Evolutionary conservation across 1,140 invertebrate species (phyloP), one percentile per base, ranked within the genome.

Genomic region (Macrotrachela quadricornifera): DNA sequence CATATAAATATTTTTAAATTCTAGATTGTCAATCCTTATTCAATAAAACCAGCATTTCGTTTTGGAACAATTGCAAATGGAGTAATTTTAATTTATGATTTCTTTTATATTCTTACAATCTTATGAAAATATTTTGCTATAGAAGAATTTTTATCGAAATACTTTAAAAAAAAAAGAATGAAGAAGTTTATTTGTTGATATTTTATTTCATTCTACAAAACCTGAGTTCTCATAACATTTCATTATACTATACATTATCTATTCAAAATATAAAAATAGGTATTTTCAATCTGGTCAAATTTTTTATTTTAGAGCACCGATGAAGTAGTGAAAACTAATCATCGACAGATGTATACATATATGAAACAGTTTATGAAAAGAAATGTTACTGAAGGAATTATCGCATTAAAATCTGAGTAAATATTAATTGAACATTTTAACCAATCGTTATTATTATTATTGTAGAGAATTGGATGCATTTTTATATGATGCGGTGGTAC

Each of bases 401-500:
- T 80, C 42, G 78, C 83, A 21, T 83, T 96, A n/a, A 77, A 88
- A 46, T 83, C 78, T 59, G 84, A 81, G 81, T 83, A 64, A 4
- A 51, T 61, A 42, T 37, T 40, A 38, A 13, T 13, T 1, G 6
- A n/a, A 11, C 10, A 41, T 48, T 13, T 11, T 40, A n/a, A 2
- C 30, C 10, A 16, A n/a, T 49, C 6, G 16, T 12, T n/a, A 30
- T 30, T 30, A 2, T 37, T 6, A 37, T 18, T 56, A n/a, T 58
- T 53, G 15, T 64, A 84, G 82, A 42, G 81, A 91, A 61, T 73
- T 99, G 59, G 88, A 97, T 67, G 90, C 90, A n/a, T 96, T 97
- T 65, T 87, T 99, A 55, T 99, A 97, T 66, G 92, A 99, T 63
- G 88, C 91, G 39, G 92, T 90, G 0, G 91, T 97, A 1, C 71